Conservation (phyloP, 2,113 vertebrate species). For the Sakesphorus luctuosus region DNA sequence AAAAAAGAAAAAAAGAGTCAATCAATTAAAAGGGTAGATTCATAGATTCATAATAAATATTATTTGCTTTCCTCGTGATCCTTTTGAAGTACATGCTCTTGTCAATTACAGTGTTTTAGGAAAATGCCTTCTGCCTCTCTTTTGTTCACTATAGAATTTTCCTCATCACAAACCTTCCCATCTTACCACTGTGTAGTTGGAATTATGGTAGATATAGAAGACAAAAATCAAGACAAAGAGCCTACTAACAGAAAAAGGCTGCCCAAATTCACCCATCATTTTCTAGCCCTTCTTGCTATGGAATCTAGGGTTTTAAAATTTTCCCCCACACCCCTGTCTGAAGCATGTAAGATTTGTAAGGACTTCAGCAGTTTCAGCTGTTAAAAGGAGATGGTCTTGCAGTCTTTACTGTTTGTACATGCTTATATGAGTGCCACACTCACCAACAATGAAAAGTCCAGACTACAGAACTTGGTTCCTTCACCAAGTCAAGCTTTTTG, state of each 20-base stretch:
- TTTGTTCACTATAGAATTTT: neutral
- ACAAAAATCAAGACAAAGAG: neutral
- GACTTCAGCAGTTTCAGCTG: neutral
- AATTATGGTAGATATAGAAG: neutral
- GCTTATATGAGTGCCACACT: fast-evolving
- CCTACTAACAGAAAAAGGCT: neutral
- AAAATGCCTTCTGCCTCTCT: neutral
- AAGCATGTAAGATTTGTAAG: neutral
- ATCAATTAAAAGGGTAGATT: neutral
- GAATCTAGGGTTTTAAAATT: neutral
- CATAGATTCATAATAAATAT: neutral
- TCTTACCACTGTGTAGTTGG: neutral
- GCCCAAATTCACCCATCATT: neutral
- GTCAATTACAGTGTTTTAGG: neutral
- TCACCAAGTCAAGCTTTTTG: neutral
- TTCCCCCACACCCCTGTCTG: neutral
- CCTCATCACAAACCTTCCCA: neutral
- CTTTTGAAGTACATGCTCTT: neutral
- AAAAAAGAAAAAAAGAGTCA: neutral
- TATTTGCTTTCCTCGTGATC: neutral
- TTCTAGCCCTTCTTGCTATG: neutral
- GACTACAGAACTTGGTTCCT: neutral
- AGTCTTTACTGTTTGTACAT: neutral
- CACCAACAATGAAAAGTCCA: neutral
- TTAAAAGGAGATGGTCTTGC: neutral